Percentiles rank a stretch among this genome's conserved stretches.
Conservation (phyloP, 2,797 vertebrate species). For the Coregonus sp. region DNA sequence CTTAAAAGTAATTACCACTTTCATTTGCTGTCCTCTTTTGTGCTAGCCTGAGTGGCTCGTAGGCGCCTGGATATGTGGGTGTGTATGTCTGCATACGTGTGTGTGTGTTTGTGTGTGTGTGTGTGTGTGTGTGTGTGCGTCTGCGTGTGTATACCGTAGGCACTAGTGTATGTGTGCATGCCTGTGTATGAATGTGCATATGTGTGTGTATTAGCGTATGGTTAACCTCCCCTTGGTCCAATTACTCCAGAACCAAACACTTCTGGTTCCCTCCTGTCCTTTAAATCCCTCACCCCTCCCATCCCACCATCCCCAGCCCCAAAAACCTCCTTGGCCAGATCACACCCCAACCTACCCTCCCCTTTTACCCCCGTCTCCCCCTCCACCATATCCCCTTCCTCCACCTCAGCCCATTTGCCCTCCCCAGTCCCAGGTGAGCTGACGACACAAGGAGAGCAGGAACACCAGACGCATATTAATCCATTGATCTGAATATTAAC, state of each 20-base stretch:
- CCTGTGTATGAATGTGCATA: constrained; percentile 29
- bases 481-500: constrained; percentile 80
- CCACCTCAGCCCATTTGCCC: constrained; percentile 50
- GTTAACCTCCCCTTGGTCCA: constrained; percentile 77
- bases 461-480: constrained; percentile 78
- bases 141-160: constrained; percentile 33
- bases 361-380: constrained; percentile 47
- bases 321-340: constrained; percentile 52
- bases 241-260: constrained; percentile 73
- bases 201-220: constrained; percentile 34
- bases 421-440: constrained; percentile 78
- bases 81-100: constrained; percentile 32
- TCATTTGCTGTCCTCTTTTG: constrained; percentile 79
- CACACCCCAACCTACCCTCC: constrained; percentile 45
- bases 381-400: background rate
- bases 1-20: constrained; percentile 82
- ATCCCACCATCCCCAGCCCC: constrained; percentile 59
- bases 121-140: background rate
- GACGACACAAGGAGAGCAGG: constrained; percentile 76
- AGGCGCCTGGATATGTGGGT: constrained; percentile 45
- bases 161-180: constrained; percentile 1
- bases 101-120: constrained; percentile 9
- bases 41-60: constrained; percentile 58
- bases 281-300: constrained; percentile 69
- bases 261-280: constrained; percentile 54